Evolutionary conservation across 2,113 vertebrate species (phyloP).

Genomic region (Odontophorus gujanensis): DNA sequence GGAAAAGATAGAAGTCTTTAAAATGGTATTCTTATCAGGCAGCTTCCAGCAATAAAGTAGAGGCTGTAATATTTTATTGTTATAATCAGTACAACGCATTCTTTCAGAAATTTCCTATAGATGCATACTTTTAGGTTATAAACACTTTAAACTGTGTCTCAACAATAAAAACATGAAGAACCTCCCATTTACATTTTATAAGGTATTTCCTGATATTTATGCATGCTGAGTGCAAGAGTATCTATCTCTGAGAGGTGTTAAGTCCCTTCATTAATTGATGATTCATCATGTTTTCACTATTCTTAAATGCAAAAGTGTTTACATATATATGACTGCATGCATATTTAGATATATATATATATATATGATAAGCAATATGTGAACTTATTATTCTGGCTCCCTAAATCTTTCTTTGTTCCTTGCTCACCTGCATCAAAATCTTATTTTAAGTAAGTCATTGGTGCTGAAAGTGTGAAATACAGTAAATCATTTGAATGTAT

Average conservation of each 20-base stretch:
- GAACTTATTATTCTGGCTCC: neutral
- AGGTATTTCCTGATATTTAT: slow-evolving; percentile 11
- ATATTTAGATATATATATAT: neutral
- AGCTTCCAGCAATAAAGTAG: slow-evolving; percentile 58
- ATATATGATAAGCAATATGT: neutral
- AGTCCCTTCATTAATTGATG: neutral
- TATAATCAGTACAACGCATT: slow-evolving; percentile 59
- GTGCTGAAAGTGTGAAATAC: slow-evolving; percentile 63
- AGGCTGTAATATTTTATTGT: slow-evolving; percentile 66
- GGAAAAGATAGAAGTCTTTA: neutral
- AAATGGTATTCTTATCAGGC: slow-evolving; percentile 30
- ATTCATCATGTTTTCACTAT: slow-evolving; percentile 5
- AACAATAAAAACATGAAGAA: slow-evolving; percentile 32
- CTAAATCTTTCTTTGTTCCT: slow-evolving; percentile 27
- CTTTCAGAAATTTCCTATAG: slow-evolving; percentile 64
- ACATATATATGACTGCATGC: neutral
- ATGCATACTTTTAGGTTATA: slow-evolving; percentile 10
- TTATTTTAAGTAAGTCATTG: slow-evolving; percentile 60
- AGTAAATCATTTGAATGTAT: slow-evolving; percentile 58
- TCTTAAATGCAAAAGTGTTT: neutral
- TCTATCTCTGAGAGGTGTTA: neutral
- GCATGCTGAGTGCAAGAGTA: neutral
- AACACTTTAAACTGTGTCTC: slow-evolving; percentile 55
- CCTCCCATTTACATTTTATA: slow-evolving; percentile 1
- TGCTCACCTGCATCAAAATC: neutral